phyloP scores from a whole-genome alignment of 2,113 vertebrate species.

The Agapornis roseicollis region DNA sequence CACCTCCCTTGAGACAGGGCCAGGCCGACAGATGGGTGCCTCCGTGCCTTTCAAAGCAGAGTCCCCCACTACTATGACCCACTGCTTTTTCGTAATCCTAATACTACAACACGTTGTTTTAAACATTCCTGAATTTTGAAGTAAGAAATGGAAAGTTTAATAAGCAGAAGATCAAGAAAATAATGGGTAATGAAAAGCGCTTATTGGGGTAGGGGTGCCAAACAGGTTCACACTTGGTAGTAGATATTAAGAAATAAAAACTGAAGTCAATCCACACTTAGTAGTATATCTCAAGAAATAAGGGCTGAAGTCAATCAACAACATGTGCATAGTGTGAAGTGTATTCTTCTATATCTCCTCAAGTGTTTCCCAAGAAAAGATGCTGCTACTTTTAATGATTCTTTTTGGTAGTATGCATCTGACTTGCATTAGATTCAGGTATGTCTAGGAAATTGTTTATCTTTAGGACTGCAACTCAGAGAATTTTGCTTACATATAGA shows the following conservation, averaged over 20 bases:
- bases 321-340: not conserved
- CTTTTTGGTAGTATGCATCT: not conserved
- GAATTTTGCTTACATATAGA: not conserved
- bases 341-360: not conserved
- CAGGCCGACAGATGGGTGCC: too few relatives aligned
- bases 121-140: conserved; percentile 2
- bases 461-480: not conserved
- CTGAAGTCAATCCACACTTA: not conserved
- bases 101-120: not conserved
- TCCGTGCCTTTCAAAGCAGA: too few relatives aligned
- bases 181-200: not conserved
- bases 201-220: not conserved
- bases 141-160: not conserved
- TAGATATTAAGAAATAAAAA: not conserved
- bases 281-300: not conserved
- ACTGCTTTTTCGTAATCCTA: too few relatives aligned
- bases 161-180: not conserved
- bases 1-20: too few relatives aligned
- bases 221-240: not conserved
- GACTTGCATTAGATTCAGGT: not conserved
- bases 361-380: not conserved
- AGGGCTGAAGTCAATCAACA: not conserved
- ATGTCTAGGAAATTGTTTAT: not conserved
- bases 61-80: too few relatives aligned
- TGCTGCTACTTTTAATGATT: not conserved